Base-by-base conservation (phyloP, 1,140 invertebrate species). In the Brachionus asplanchnoidis region DNA sequence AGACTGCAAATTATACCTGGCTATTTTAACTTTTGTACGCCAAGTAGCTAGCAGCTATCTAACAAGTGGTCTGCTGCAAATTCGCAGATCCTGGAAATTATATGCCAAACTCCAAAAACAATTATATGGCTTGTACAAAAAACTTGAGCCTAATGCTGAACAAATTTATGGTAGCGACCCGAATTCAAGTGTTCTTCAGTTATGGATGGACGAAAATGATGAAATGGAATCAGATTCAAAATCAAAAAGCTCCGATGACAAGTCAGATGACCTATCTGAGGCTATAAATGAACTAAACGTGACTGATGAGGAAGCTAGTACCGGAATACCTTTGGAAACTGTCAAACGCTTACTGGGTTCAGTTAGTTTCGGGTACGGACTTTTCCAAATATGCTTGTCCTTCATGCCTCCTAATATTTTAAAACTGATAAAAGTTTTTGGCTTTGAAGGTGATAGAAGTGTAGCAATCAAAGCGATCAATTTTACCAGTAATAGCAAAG, bases 291-390 rank as follows among this genome's bases (percentile, higher is more conserved):
- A 42, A 42, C 26, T 50, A 53, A 84, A 8, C 78, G 60, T 65
- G 12, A 32, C 20, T 42, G 50, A 73, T 46, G 77, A 80, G 14
- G 53, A 68, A 14, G 32, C 11, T 23, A 14, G 12, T 23, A 23
- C 11, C 6, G 46, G 17, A 28, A 85, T 87, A 9, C 56, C 83
- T 66, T 89, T 90, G 4, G 89, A 91, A 14, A 91, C 91, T 75
- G 90, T 93, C 1, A 88, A 89, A 2, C 88, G 93, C n/a, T 87
- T 94, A 20, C 92, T 93, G 91, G 91, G 91, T 2, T 92, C 93
- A 0, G 92, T 93, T 5, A 93, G 92, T 86, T 94, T 94, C 88
- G 93, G 93, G 8, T 94, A 93, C 86, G 93, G 93, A 7, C 89
- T 93, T 50, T 93, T 94, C 86, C 93, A 94, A 86, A 87, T 94